Percentiles rank a stretch among this genome's conserved stretches.
phyloP scores from a whole-genome alignment of 2,888 invertebrate species.

The Ophioninae sp. region DNA sequence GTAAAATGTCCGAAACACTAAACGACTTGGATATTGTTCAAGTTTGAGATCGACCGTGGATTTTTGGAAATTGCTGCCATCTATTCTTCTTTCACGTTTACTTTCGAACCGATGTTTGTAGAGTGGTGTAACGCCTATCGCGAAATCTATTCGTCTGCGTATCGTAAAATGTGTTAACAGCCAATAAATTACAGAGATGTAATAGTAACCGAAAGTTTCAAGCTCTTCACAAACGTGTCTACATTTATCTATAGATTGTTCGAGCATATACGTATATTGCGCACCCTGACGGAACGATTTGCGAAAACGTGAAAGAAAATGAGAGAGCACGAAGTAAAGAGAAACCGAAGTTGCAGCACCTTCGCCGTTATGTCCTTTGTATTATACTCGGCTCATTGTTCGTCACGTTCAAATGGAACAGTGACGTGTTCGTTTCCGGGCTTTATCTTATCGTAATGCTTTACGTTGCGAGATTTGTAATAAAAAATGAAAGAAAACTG shows the following conservation, averaged over 20 bases:
- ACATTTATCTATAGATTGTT: not conserved
- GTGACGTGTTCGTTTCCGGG: conserved; percentile 41
- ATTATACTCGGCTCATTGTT: conserved; percentile 27
- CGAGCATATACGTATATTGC: not conserved
- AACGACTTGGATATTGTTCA: too few species aligned
- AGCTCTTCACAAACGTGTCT: not conserved
- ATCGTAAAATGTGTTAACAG: too few species aligned
- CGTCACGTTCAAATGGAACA: conserved; percentile 51
- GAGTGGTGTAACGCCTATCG: too few species aligned
- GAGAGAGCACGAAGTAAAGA: not conserved
- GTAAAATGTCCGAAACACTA: too few species aligned
- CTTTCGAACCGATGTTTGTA: too few species aligned
- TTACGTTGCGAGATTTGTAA: conserved; percentile 13
- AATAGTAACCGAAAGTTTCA: too few species aligned
- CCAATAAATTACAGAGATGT: too few species aligned
- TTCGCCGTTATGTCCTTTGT: conserved; percentile 46
- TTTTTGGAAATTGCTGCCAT: too few species aligned
- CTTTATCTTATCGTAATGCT: conserved; percentile 49
- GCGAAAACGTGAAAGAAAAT: not conserved
- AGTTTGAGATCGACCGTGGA: too few species aligned
- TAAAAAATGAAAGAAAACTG: not conserved
- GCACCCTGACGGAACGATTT: not conserved
- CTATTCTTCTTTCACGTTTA: too few species aligned
- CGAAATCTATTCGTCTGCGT: too few species aligned
- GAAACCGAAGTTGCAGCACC: conserved; percentile 11